Percentiles rank a stretch among this genome's conserved stretches.
Evolutionary conservation across 1,140 invertebrate genomes (phyloP).

Genomic region (Aphaenogaster floridana): DNA sequence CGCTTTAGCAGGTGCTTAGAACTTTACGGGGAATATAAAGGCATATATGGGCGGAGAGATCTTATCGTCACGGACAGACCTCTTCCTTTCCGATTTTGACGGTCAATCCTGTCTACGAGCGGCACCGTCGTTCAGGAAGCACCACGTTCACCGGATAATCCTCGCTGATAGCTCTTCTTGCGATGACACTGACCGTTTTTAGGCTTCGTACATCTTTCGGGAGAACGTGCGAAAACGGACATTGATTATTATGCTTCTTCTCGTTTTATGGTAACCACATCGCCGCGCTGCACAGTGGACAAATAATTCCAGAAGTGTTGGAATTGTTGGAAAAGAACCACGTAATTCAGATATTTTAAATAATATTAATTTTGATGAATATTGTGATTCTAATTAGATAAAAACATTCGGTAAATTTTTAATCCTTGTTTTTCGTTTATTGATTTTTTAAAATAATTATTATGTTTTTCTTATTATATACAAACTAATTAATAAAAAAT

Average conservation of each 20-base stretch:
- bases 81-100: conserved; percentile 43
- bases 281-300: not conserved
- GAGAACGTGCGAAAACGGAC: conserved; percentile 21
- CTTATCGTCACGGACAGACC: conserved; percentile 44
- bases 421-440: too few species aligned
- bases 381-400: too few species aligned
- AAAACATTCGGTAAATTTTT: too few species aligned
- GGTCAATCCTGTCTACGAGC: conserved; percentile 62
- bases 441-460: too few species aligned
- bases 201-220: not conserved
- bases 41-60: conserved; percentile 44
- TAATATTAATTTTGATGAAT: too few species aligned
- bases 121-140: conserved; percentile 11
- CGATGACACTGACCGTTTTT: conserved; percentile 43
- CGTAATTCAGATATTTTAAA: too few species aligned
- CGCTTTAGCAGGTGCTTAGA: conserved; percentile 66
- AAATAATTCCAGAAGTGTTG: too few species aligned
- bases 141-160: conserved; percentile 49
- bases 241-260: conserved; percentile 31
- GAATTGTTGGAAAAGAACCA: too few species aligned
- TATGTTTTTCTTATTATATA: too few species aligned
- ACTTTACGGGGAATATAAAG: conserved; percentile 68
- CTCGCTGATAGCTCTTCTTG: conserved; percentile 55
- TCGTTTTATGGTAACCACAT: not conserved
- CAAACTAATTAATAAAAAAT: too few species aligned